Evolutionary conservation across 2,113 vertebrate species (phyloP), one percentile per base, ranked within the genome.

Genomic region (Columba janthina): DNA sequence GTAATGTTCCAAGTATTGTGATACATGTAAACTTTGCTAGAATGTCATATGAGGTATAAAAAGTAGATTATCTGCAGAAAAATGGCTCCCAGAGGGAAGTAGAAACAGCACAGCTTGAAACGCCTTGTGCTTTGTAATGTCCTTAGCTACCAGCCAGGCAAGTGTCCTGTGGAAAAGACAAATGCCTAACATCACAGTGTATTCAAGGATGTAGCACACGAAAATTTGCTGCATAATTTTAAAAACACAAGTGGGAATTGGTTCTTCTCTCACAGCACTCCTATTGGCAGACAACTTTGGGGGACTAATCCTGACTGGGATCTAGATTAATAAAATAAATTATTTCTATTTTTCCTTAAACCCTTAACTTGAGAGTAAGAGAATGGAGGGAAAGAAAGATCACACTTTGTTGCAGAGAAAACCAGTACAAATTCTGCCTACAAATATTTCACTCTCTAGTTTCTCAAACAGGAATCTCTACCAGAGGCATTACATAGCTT

Each of bases 101-200:
- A 86, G 89, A 89, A 93, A 94, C 40, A 90, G 17, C 87, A 88
- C 93, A 96, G 46, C 64, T 93, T 94, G 87, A 94, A 93, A 77
- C 7, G 60, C 18, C 62, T 88, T 74, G 51, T 80, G 51, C 81
- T 96, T 83, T 85, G 46, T 76, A 85, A 89, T 76, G 71, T 90
- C 85, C 82, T 95, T 91, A 95, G 64, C 81, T 78, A 93, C 82
- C 78, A 96, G 78, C 85, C 80, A 94, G 71, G 91, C 67, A 54
- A 91, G 46, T 34, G 60, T 94, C 89, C 81, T 91, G 38, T 94
- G 85, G 85, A 96, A 96, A 76, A 87, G 78, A 91, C 71, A 89
- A 93, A 96, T 91, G 88, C 34, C 42, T 88, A 46, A 64, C 72
- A 94, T 88, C 50, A 70, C 79, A 73, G 78, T 50, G 29, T 60